Evolutionary conservation across 2,888 invertebrate genomes (phyloP), one percentile per base, ranked within the genome.

Genomic region (Cacoxenus indagator): DNA sequence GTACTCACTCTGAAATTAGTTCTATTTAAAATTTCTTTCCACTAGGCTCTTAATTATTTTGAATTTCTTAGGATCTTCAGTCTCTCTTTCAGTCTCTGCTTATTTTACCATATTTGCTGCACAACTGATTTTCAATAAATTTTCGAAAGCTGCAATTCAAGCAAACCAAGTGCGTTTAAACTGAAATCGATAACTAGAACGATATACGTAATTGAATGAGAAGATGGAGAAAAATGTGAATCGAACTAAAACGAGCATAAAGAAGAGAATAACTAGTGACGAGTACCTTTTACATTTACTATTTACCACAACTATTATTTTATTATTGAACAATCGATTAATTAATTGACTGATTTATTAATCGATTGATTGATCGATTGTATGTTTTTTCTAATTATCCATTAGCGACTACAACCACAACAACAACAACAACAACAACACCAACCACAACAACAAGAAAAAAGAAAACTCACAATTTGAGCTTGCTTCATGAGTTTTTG

Each of bases 141-240:
- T 68, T 9, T 51, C 9, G 14, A 22, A 6, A 17, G 19, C n/a
- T 19, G 19, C 22, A 64, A 37, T 22, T 14, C 26, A 14, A 54
- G 11, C 14, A 59, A 65, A 65, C 71, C 69, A 79, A 77, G 78
- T 74, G 78, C 78, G 73, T 75, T 76, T 73, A 78, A 76, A 85
- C 81, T 86, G 83, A 85, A 85, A 73, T 71, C 70, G 19, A 51
- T 9, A 51, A n/a, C n/a, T n/a, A n/a, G n/a, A n/a, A 51, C 51
- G 51, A 51, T 85, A 82, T 83, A 84, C 73, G 78, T 75, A 71
- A 76, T 69, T 73, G 67, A 72, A 65, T 70, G 68, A 68, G 71
- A 70, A 76, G 86, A 86, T 84, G 85, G 85, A 73, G 73, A 74
- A 71, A 67, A 75, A 75, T 74, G 81, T 72, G 78, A 72, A 81